phyloP scores from a whole-genome alignment of 1,140 invertebrate species.

The Cherax destructor region DNA sequence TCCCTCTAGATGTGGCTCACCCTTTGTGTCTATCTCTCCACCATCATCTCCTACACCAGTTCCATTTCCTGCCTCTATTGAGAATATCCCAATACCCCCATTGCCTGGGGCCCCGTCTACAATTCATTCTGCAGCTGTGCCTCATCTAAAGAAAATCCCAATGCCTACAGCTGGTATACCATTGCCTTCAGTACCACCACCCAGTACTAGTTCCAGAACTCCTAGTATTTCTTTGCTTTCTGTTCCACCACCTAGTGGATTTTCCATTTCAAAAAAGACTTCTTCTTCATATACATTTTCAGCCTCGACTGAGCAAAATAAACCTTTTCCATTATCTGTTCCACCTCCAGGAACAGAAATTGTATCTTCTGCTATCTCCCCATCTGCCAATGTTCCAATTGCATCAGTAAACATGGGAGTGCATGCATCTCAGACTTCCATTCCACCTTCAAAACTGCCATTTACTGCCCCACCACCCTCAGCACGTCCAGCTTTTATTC shows the following conservation, averaged over 20 bases:
- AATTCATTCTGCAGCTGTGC: neutral
- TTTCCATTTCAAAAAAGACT: neutral
- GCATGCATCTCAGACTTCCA: neutral
- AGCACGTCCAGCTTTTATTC: neutral
- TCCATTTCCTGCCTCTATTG: constrained; percentile 16
- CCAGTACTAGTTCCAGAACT: neutral
- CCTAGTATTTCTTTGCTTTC: neutral
- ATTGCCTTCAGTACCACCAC: constrained; percentile 4
- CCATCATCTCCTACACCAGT: constrained; percentile 2
- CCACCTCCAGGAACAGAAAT: neutral
- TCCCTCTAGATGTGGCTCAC: neutral
- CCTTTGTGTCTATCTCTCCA: neutral
- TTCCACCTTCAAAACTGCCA: constrained; percentile 9
- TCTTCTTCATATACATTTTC: neutral
- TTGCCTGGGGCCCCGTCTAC: neutral
- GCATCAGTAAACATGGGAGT: neutral
- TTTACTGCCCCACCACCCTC: neutral
- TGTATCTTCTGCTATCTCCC: neutral
- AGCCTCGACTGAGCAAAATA: neutral
- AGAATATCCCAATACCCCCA: constrained; percentile 43
- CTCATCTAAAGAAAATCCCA: constrained; percentile 31
- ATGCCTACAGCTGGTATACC: constrained; percentile 46
- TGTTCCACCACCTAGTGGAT: neutral
- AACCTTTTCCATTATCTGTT: neutral
- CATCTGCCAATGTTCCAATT: neutral